Evolutionary conservation across 2,113 vertebrate genomes (phyloP), one percentile per base, ranked within the genome.

Genomic region (Sminthopsis crassicaudata): DNA sequence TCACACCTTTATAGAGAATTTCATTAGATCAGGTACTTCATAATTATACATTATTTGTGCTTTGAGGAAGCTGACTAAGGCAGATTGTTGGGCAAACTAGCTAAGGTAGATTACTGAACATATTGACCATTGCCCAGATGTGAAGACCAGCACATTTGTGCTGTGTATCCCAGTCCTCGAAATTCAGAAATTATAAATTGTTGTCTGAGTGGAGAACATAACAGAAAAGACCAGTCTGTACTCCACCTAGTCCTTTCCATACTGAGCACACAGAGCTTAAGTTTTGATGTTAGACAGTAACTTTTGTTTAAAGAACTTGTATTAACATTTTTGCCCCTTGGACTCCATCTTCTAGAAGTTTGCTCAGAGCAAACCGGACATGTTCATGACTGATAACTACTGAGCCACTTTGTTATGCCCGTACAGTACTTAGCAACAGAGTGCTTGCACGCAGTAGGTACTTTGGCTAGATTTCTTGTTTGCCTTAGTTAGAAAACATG

Each of bases 401-500:
- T 91, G 54, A 96, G 46, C 60, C 55, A 92, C 6, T 91, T 46
- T 57, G 89, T 36, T 48, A 22, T 76, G 24, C 93, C 46, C 19
- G 88, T 46, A 50, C 12, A 53, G 46, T 90, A 46, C 16, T 67
- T 67, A n/a, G 30, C 46, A 92, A 23, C 46, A 48, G 1, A 46
- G 89, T 48, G 23, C 67, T 54, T 95, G 92, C n/a, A 50, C 46
- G 55, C 89, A 51, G 10, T 94, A 94, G 95, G 53, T 90, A 4
- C 90, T 95, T 50, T 57, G 9, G 54, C 25, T 46, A 46, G 46
- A 30, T 55, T 24, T 93, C 90, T 89, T 53, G 48, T 92, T 30
- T 91, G 90, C n/a, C 46, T 48, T 84, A 30, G 52, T 94, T 95
- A 55, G 91, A 96, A 96, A 95, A 89, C 60, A 24, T 0, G 10